Conservation (phyloP, 2,888 invertebrate species). For the Neocrepidodera transversa region DNA sequence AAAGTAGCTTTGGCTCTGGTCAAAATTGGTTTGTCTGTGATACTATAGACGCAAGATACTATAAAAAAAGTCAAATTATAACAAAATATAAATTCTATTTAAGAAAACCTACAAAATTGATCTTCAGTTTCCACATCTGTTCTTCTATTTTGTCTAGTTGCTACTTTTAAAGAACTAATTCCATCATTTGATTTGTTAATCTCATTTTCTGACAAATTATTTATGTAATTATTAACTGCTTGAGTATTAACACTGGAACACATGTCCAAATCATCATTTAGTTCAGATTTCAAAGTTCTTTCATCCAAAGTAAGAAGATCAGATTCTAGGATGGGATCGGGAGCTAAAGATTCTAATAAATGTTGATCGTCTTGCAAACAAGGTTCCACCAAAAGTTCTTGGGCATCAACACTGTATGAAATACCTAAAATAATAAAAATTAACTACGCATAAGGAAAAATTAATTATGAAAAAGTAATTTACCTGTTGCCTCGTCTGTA, state of each 20-base stretch:
- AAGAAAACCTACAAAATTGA: conserved; percentile 48
- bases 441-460: conserved; percentile 7
- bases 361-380: conserved; percentile 56
- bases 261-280: conserved; percentile 50
- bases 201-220: conserved; percentile 39
- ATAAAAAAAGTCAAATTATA: conserved; percentile 14
- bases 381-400: conserved; percentile 54
- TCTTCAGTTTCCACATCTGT: conserved; percentile 47
- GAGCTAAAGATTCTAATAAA: conserved; percentile 51
- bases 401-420: conserved; percentile 51
- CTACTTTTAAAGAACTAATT: conserved; percentile 37
- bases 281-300: conserved; percentile 53
- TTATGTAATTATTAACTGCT: conserved; percentile 45
- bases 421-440: conserved; percentile 43
- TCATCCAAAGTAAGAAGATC: conserved; percentile 56
- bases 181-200: conserved; percentile 27
- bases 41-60: conserved; percentile 57
- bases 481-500: conserved; percentile 57
- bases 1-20: conserved; percentile 81
- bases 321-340: conserved; percentile 52
- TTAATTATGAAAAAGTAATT: neutral
- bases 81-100: too few species aligned
- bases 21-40: conserved; percentile 71
- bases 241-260: conserved; percentile 41
- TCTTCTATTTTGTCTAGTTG: conserved; percentile 39